phyloP scores from a whole-genome alignment of 2,797 vertebrate species.

The Diplodus sargus region DNA sequence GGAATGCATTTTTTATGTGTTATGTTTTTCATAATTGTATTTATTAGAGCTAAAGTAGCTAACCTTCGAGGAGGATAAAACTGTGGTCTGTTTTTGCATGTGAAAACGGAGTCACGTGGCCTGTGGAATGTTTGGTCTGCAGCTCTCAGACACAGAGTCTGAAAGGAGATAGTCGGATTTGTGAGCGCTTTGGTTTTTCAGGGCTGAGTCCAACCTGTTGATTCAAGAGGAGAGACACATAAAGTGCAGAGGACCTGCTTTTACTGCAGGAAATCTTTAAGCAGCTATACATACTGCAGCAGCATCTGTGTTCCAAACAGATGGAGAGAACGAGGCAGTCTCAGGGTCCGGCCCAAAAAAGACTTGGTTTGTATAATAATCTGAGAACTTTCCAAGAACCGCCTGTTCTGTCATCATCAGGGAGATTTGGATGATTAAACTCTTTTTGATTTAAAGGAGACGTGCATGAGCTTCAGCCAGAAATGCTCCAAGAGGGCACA shows the following conservation, averaged over 20 bases:
- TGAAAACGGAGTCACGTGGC: slow-evolving; percentile 53
- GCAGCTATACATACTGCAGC: slow-evolving; percentile 39
- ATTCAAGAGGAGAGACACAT: slow-evolving; percentile 43
- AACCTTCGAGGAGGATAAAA: slow-evolving; percentile 24
- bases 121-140: slow-evolving; percentile 55
- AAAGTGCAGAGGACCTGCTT: slow-evolving; percentile 31
- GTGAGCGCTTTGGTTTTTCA: slow-evolving; percentile 28
- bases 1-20: background rate
- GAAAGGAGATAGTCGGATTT: background rate
- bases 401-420: slow-evolving; percentile 67
- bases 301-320: slow-evolving; percentile 63
- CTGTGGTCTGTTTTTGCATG: slow-evolving; percentile 41
- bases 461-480: slow-evolving; percentile 22
- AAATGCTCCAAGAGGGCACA: slow-evolving; percentile 38
- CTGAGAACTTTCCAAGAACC: slow-evolving; percentile 54
- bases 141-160: slow-evolving; percentile 16
- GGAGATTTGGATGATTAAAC: slow-evolving; percentile 49
- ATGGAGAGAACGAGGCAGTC: slow-evolving; percentile 41
- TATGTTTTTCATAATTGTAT: background rate
- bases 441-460: slow-evolving; percentile 47
- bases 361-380: slow-evolving; percentile 61
- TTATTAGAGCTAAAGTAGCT: slow-evolving; percentile 20
- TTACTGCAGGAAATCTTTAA: slow-evolving; percentile 59
- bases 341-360: slow-evolving; percentile 52
- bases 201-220: slow-evolving; percentile 49